Evolutionary conservation across 2,888 invertebrate genomes (phyloP).

Genomic region (Drosophila lacicola): DNA sequence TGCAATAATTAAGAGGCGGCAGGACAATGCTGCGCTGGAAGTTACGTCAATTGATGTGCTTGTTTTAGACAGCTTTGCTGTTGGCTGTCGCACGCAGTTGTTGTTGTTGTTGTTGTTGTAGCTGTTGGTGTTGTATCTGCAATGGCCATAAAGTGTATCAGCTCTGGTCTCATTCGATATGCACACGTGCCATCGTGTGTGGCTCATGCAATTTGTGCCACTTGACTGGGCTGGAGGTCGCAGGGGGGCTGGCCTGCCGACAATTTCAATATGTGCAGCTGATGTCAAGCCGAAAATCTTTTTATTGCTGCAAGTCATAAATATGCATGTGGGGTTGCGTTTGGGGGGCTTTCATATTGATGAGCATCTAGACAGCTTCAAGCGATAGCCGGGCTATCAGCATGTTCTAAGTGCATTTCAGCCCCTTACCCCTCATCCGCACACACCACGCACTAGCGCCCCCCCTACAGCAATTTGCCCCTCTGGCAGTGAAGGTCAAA

Average conservation of each 20-base stretch:
- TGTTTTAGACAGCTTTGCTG: not conserved
- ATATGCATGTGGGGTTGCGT: constrained; percentile 17
- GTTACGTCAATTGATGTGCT: constrained; percentile 9
- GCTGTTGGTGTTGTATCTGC: constrained; percentile 11
- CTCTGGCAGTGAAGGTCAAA: constrained; percentile 7
- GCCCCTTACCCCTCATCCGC: too few species aligned
- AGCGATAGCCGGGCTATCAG: constrained; percentile 26
- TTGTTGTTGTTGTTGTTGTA: not conserved
- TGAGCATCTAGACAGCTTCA: not conserved
- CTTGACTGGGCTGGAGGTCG: not conserved
- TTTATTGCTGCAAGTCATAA: constrained; percentile 48
- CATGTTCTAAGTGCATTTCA: constrained; percentile 19
- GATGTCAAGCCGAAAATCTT: constrained; percentile 36
- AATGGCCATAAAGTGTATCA: constrained; percentile 22
- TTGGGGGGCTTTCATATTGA: not conserved
- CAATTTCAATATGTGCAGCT: constrained; percentile 32
- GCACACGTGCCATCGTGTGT: constrained; percentile 25
- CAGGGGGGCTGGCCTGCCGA: not conserved
- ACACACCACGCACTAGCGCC: too few species aligned
- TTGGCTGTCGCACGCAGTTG: not conserved
- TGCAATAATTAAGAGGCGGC: not conserved
- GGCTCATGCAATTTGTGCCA: constrained; percentile 4
- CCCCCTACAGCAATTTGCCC: not conserved
- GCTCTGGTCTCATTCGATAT: constrained; percentile 9
- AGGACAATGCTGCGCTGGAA: not conserved